A percentile compares a stretch with the other conserved stretches of the same genome.
Evolutionary conservation across 2,888 invertebrate species (phyloP).

Genomic region (Stenurella melanura): DNA sequence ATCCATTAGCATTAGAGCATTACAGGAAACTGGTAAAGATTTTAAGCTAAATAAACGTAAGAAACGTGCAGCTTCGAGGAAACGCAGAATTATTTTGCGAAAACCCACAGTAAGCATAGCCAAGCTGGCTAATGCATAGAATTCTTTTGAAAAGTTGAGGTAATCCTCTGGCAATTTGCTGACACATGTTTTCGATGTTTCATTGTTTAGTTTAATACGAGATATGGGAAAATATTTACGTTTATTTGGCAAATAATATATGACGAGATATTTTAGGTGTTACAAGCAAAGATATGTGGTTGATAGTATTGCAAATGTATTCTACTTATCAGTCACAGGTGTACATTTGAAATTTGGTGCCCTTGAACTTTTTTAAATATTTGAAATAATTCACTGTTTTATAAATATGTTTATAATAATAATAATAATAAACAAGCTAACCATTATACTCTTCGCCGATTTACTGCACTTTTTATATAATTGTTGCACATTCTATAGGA

Average conservation of each 20-base stretch:
- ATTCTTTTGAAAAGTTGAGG: background rate
- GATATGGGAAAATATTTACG: background rate
- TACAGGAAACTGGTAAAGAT: background rate
- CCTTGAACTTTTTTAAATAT: no score
- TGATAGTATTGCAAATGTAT: no score
- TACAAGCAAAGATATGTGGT: no score
- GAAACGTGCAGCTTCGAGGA: background rate
- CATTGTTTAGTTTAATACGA: background rate
- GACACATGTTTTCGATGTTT: background rate
- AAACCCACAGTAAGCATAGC: background rate
- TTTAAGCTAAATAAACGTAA: background rate
- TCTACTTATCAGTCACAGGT: no score
- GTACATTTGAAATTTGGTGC: no score
- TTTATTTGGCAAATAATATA: background rate
- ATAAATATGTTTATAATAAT: no score
- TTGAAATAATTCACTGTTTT: no score
- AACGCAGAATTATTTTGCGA: background rate
- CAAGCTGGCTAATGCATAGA: constrained; percentile 1
- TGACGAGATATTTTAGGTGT: background rate
- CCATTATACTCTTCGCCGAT: no score
- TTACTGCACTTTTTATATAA: no score
- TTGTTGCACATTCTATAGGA: no score
- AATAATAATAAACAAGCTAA: no score
- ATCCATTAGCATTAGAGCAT: constrained; percentile 10
- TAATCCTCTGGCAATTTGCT: background rate